Conservation (phyloP, 2,113 vertebrate species). For the Malurus alboscapulatus region DNA sequence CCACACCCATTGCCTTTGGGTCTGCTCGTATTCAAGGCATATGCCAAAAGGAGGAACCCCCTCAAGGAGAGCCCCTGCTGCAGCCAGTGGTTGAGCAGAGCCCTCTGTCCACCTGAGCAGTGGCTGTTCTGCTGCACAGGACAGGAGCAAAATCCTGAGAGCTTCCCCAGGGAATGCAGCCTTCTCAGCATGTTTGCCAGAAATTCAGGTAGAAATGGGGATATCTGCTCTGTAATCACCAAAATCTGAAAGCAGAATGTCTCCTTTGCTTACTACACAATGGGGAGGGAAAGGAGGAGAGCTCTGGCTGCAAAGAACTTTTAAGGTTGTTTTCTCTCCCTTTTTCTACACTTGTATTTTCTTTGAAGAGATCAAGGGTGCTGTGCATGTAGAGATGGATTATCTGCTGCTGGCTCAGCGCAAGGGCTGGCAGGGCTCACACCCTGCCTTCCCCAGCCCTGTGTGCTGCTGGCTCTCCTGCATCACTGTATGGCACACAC, state of each 20-base stretch:
- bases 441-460: background rate
- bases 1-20: background rate
- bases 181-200: background rate
- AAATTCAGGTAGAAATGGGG: background rate
- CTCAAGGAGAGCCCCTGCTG: background rate
- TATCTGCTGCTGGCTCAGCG: background rate
- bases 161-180: background rate
- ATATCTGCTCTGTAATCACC: background rate
- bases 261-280: background rate
- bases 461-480: background rate
- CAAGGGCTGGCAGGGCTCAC: accelerated
- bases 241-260: background rate
- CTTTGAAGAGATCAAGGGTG: background rate
- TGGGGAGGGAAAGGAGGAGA: background rate
- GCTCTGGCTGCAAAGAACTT: background rate
- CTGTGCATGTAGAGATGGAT: background rate
- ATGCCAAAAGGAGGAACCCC: background rate
- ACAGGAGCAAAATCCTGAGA: background rate
- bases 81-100: accelerated
- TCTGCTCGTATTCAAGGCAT: background rate
- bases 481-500: accelerated
- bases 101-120: background rate
- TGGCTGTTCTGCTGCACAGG: background rate
- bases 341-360: background rate
- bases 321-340: background rate